Percentiles rank a stretch among this genome's conserved stretches.
Evolutionary conservation across 2,888 invertebrate species (phyloP).

Genomic region (Congeria kusceri): DNA sequence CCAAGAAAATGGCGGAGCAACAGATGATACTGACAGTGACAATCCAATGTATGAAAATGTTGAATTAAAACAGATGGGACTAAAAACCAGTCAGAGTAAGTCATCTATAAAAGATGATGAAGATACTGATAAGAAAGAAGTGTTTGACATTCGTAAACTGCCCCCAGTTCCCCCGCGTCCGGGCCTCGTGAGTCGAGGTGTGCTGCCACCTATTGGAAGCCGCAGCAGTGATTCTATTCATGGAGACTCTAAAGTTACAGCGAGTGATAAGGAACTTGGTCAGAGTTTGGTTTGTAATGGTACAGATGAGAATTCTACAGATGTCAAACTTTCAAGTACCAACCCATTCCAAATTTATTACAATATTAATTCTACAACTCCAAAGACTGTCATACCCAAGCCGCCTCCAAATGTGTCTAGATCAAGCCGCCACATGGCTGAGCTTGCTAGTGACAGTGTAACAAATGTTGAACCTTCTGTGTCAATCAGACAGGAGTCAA

Average conservation of each 20-base stretch:
- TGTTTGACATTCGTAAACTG: slow-evolving; percentile 45
- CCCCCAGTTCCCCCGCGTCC: slow-evolving; percentile 68
- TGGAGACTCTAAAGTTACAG: slow-evolving; percentile 1
- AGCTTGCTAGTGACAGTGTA: slow-evolving; percentile 6
- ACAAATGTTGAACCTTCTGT: slow-evolving; percentile 15
- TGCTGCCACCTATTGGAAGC: slow-evolving; percentile 65
- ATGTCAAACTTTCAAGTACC: neutral
- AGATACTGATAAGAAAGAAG: neutral
- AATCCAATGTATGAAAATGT: slow-evolving; percentile 54
- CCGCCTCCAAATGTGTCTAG: slow-evolving; percentile 53
- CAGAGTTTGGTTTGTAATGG: no score
- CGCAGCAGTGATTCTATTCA: slow-evolving; percentile 47
- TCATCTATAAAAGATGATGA: no score
- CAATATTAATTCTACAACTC: neutral
- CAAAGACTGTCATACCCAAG: slow-evolving; percentile 33
- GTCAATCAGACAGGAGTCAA: slow-evolving; percentile 5
- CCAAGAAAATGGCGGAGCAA: slow-evolving; percentile 10
- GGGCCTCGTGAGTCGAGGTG: slow-evolving; percentile 44
- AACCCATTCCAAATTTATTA: neutral
- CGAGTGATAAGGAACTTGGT: neutral
- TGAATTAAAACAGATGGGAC: slow-evolving; percentile 17
- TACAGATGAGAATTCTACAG: neutral
- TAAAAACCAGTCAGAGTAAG: slow-evolving; percentile 7
- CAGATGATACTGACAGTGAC: slow-evolving; percentile 20
- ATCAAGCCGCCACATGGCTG: slow-evolving; percentile 46